Conservation (phyloP, 2,888 invertebrate species). For the Pristionchus fissidentatus region DNA sequence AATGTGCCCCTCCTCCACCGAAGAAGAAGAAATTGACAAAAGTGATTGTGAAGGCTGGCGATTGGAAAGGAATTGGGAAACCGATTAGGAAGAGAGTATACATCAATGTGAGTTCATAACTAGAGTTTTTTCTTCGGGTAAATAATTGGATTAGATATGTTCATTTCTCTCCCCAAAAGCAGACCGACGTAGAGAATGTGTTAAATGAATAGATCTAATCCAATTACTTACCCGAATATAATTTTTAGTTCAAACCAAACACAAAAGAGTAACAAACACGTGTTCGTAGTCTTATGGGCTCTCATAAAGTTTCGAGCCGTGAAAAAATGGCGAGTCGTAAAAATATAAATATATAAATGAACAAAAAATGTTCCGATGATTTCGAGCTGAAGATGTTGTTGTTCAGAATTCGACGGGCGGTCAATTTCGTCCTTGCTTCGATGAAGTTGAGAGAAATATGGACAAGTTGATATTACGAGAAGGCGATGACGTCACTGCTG, state of each 20-base stretch:
- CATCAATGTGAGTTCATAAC: neutral
- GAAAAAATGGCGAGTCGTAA: no score
- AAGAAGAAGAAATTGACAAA: neutral
- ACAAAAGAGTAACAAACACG: no score
- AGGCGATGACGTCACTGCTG: constrained; percentile 29
- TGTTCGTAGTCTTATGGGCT: no score
- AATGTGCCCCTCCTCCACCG: neutral
- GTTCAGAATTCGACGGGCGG: constrained; percentile 6
- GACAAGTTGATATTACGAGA: constrained; percentile 10
- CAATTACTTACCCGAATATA: no score
- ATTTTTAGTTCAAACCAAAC: no score
- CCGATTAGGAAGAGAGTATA: constrained; percentile 15
- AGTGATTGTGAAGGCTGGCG: neutral
- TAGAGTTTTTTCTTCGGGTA: no score
- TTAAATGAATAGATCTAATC: no score
- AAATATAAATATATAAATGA: no score
- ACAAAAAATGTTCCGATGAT: no score
- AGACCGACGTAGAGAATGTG: no score
- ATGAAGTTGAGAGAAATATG: neutral
- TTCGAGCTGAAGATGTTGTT: neutral
- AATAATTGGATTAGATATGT: no score
- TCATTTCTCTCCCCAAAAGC: neutral
- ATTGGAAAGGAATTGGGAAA: constrained; percentile 20
- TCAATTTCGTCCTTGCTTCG: constrained; percentile 14
- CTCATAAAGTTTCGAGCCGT: no score